A percentile compares a stretch with the other conserved stretches of the same genome.
phyloP scores from a whole-genome alignment of 2,113 vertebrate species.

The Dipodomys merriami region DNA sequence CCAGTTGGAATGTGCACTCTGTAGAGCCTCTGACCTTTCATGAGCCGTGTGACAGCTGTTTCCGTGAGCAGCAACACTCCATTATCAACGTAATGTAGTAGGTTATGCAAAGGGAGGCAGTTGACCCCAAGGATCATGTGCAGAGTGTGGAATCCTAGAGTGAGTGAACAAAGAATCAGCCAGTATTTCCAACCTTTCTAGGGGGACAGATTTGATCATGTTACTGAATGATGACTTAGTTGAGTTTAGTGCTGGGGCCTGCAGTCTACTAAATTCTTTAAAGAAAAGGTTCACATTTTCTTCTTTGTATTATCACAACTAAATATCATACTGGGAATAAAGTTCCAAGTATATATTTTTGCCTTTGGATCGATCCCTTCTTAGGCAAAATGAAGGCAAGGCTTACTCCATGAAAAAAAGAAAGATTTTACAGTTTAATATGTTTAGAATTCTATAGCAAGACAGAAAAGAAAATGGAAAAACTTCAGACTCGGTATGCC shows the following conservation, averaged over 20 bases:
- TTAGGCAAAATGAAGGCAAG: neutral
- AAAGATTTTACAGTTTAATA: neutral
- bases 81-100: slow-evolving; percentile 93
- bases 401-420: neutral
- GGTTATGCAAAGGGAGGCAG: slow-evolving; percentile 92
- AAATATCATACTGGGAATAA: neutral
- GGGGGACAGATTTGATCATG: neutral
- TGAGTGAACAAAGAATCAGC: neutral
- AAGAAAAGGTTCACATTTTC: neutral
- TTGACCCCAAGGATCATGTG: slow-evolving; percentile 90
- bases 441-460: neutral
- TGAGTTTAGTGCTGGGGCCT: neutral
- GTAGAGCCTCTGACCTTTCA: slow-evolving; percentile 87
- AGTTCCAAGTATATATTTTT: neutral
- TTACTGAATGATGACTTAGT: neutral
- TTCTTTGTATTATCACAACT: neutral
- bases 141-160: slow-evolving; percentile 93
- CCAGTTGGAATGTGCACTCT: neutral
- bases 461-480: neutral
- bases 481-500: neutral
- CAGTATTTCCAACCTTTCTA: neutral
- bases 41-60: slow-evolving; percentile 88
- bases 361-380: neutral
- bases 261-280: neutral
- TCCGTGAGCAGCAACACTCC: slow-evolving; percentile 92